Evolutionary conservation across 1,140 invertebrate genomes (phyloP), one percentile per base, ranked within the genome.

Genomic region (Aleiodes sp.): DNA sequence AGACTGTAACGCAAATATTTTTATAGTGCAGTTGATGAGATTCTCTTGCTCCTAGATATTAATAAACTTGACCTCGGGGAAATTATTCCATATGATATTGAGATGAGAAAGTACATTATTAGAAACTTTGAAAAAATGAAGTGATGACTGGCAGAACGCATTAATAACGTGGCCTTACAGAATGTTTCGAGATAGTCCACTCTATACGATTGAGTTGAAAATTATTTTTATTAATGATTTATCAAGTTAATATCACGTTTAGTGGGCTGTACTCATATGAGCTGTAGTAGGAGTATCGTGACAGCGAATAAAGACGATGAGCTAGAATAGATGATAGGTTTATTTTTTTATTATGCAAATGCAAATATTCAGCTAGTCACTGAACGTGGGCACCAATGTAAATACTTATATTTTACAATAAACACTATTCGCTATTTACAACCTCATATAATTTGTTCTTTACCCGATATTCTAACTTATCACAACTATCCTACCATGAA

Each of bases 311-410:
- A 29, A 6, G 19, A 26, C 7, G 3, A 37, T 3, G 0, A 46
- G 10, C 7, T 43, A 26, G n/a, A 41, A 14, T 28, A 62, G 16
- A 43, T 10, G 24, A 64, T 29, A 64, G 19, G 35, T 64, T 64
- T 64, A 41, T 64, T 41, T 41, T 64, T 29, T 64, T 65, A 31
- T 65, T 28, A 14, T 26, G 26, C 2, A 59, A 73, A 72, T 80
- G 75, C 76, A 82, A 81, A 84, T 84, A 84, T 83, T 86, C 84
- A 84, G 81, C 82, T 86, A 83, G 82, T 73, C 62, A 75, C 72
- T 80, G 71, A 73, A 84, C 75, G 81, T 82, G 83, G 84, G 78
- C 83, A 86, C 82, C 81, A 77, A 83, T 85, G 83, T 84, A 84
- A 78, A 82, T 79, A 81, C 61, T 77, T 78, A 79, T 79, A 83